Conservation (phyloP, 2,888 invertebrate species). For the Drosophila parthenogenetica region DNA sequence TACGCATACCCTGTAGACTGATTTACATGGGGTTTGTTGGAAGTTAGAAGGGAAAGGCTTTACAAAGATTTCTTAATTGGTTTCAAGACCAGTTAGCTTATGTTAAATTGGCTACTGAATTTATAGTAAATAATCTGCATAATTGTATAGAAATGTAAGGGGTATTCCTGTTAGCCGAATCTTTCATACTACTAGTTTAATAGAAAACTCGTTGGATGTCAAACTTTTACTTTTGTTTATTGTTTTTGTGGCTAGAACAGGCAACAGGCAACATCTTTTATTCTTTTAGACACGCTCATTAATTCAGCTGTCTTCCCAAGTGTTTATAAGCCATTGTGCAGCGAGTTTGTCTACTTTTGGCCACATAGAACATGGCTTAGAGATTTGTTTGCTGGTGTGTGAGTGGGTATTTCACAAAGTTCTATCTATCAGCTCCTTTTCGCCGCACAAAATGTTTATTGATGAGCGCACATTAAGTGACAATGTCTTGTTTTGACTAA, state of each 20-base stretch:
- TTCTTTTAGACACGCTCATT: conserved; percentile 48
- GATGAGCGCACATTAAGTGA: conserved; percentile 64
- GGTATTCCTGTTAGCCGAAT: neutral
- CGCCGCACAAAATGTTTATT: conserved; percentile 44
- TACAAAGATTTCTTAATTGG: neutral
- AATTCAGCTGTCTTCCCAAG: conserved; percentile 50
- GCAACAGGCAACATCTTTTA: conserved; percentile 53
- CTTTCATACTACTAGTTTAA: neutral
- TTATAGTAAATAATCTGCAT: no score
- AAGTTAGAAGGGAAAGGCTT: neutral
- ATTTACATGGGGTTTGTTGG: neutral
- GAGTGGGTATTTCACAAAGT: conserved; percentile 28
- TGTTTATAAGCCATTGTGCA: conserved; percentile 47
- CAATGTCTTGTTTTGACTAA: conserved; percentile 64
- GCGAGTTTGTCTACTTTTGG: conserved; percentile 46
- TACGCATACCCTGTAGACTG: conserved; percentile 18
- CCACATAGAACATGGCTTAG: conserved; percentile 33
- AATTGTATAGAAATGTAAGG: neutral
- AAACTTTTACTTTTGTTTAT: conserved; percentile 51
- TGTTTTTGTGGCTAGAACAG: conserved; percentile 27
- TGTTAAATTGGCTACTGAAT: no score
- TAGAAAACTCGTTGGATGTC: conserved; percentile 28
- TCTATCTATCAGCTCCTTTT: conserved; percentile 42
- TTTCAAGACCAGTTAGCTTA: no score
- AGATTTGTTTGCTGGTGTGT: neutral